These are phyloP conservation scores for Episyrphus balteatus DNA, from an alignment of 1,140 invertebrate genomes.

Conservation along the genomic window DNA sequence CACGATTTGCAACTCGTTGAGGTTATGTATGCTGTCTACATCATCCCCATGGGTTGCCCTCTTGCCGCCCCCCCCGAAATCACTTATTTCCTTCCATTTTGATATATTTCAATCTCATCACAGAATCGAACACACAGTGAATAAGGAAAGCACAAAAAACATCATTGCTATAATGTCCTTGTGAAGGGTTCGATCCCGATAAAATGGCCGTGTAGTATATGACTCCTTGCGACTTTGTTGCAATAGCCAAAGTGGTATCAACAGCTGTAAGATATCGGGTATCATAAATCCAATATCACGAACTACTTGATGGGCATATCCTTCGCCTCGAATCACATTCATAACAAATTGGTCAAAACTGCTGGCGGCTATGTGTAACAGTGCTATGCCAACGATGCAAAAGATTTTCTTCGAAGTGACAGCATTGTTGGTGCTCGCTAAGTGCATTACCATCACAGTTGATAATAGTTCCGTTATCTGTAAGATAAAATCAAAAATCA, in stretches of 20 bases:
- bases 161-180: conserved; percentile 33
- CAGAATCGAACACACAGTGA: conserved; percentile 33
- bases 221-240: conserved; percentile 22
- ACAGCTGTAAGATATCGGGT: conserved; percentile 57
- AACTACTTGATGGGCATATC: conserved; percentile 56
- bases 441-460: conserved; percentile 48
- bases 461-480: conserved; percentile 60
- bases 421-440: conserved; percentile 45
- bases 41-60: too few species aligned
- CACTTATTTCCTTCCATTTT: conserved; percentile 12
- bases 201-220: conserved; percentile 27
- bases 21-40: too few species aligned
- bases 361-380: conserved; percentile 60
- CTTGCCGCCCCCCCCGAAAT: too few species aligned
- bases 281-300: conserved; percentile 65
- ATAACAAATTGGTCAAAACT: conserved; percentile 64
- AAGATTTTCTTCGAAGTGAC: conserved; percentile 52
- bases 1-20: too few species aligned
- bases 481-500: conserved; percentile 20
- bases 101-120: conserved; percentile 10
- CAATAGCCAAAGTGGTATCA: conserved; percentile 45
- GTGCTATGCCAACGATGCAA: conserved; percentile 51
- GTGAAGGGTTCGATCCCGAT: conserved; percentile 29
- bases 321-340: conserved; percentile 59
- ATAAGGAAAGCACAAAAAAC: conserved; percentile 29